A percentile compares a stretch with the other conserved stretches of the same genome.
These are phyloP conservation scores for Lamellibrachia satsuma DNA, from an alignment of 2,888 invertebrate genomes.

Conservation along the genomic window DNA sequence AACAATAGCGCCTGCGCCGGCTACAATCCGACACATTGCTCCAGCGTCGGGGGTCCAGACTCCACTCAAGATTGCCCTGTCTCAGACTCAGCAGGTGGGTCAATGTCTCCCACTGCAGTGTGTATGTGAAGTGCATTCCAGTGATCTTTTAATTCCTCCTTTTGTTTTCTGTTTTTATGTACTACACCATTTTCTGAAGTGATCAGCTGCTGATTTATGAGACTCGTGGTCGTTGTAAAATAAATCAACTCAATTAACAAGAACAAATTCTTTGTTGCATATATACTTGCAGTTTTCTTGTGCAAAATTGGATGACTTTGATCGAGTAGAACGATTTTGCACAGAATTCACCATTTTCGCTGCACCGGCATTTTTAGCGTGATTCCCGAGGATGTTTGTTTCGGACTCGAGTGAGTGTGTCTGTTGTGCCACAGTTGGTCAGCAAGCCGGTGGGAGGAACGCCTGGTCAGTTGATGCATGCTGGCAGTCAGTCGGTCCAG, in stretches of 20 bases:
- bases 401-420: not conserved
- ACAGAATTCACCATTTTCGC: no score
- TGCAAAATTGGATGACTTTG: no score
- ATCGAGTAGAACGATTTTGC: no score
- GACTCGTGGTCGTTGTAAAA: no score
- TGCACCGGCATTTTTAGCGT: not conserved
- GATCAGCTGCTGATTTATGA: no score
- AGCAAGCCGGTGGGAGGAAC: not conserved
- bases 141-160: no score
- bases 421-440: not conserved
- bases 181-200: no score
- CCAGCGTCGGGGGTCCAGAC: not conserved
- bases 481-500: constrained; percentile 43
- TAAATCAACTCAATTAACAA: no score
- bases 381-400: not conserved
- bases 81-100: not conserved
- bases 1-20: constrained; percentile 1
- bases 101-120: not conserved
- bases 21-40: not conserved
- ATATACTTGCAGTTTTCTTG: no score
- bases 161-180: no score
- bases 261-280: no score
- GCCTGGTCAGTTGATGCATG: not conserved
- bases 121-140: no score
- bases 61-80: not conserved